Conservation (phyloP, 2,113 vertebrate species). For the Nyctereutes procyonoides region DNA sequence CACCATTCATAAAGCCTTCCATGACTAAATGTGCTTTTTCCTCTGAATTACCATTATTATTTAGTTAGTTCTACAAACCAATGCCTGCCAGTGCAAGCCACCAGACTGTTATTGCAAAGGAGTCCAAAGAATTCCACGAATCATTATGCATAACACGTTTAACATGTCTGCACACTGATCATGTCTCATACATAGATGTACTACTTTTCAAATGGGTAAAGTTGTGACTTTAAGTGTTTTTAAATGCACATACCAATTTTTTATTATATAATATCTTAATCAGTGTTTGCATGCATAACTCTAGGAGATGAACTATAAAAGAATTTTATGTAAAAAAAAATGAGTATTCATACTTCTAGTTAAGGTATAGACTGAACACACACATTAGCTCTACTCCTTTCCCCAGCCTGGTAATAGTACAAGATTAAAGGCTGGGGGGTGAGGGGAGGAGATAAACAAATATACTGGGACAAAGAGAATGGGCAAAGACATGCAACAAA, state of each 20-base stretch:
- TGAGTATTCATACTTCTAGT: neutral
- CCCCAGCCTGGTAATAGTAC: neutral
- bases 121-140: constrained; percentile 22
- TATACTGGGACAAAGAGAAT: neutral
- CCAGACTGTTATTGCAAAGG: neutral
- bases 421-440: neutral
- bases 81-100: neutral
- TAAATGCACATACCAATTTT: constrained; percentile 14
- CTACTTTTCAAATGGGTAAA: constrained; percentile 36
- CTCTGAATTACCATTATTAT: neutral
- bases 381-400: neutral
- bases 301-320: neutral
- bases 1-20: neutral
- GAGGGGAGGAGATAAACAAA: neutral
- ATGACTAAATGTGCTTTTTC: neutral
- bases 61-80: constrained; percentile 24
- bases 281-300: neutral
- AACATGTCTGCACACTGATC: neutral
- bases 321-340: neutral
- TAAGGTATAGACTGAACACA: neutral
- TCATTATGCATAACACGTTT: neutral
- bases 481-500: neutral
- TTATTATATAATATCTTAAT: constrained; percentile 3
- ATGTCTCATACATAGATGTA: neutral
- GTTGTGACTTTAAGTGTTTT: constrained; percentile 12